Conservation (phyloP, 2,113 vertebrate species). For the Felis catus region F.catus_Fca126_mat1.0 CM031424.1:6940501-6941000, state of each 20-base stretch:
- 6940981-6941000: background rate
- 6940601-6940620: background rate
- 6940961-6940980: background rate
- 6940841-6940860: background rate
- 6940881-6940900: background rate
- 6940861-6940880: background rate
- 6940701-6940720: background rate
- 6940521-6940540: background rate
- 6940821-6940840: conserved; percentile 15
- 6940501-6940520: background rate
- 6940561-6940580: background rate
- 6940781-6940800: background rate
- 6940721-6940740: conserved; percentile 10
- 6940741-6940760: conserved; percentile 20
- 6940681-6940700: background rate
- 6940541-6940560: background rate
- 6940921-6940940: background rate
- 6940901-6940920: background rate
- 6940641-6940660: background rate
- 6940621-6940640: background rate
- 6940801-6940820: background rate
- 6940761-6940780: conserved; percentile 30
- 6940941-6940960: background rate
- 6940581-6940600: background rate
- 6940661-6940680: background rate